A percentile compares a stretch with the other conserved stretches of the same genome.
These are phyloP conservation scores for Prietella phreatophila DNA, from an alignment of 2,113 vertebrate species.

Conservation along the genomic window DNA sequence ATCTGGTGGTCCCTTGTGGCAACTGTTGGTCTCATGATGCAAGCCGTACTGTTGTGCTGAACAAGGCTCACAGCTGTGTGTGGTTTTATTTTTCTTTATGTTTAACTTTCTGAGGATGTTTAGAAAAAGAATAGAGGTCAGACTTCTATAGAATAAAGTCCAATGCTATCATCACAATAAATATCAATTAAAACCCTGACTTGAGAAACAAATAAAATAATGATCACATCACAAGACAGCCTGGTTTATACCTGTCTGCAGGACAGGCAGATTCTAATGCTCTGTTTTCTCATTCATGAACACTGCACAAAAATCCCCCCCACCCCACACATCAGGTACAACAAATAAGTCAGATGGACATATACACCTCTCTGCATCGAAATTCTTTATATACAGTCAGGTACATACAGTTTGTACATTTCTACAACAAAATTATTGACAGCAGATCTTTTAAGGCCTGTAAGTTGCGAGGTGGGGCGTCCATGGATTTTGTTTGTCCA, in stretches of 20 bases:
- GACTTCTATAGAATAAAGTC: conserved; percentile 61
- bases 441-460: no score
- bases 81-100: neutral
- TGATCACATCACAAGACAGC: conserved; percentile 26
- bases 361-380: conserved; percentile 43
- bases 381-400: conserved; percentile 45
- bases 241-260: conserved; percentile 29
- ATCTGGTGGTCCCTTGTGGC: conserved; percentile 2
- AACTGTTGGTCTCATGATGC: neutral
- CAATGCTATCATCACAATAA: conserved; percentile 54
- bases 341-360: neutral
- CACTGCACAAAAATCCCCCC: neutral
- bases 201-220: conserved; percentile 39
- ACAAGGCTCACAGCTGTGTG: neutral
- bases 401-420: conserved; percentile 34
- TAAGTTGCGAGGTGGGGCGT: no score
- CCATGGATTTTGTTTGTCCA: no score
- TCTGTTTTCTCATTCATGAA: conserved; percentile 43
- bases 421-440: neutral
- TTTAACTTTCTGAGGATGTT: neutral
- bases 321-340: neutral
- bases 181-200: conserved; percentile 28
- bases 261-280: conserved; percentile 34
- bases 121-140: conserved; percentile 19
- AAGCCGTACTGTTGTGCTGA: conserved; percentile 3